A percentile compares a stretch with the other conserved stretches of the same genome.
phyloP scores from a whole-genome alignment of 2,888 invertebrate genomes.

The Drosophila seclusa region DNA sequence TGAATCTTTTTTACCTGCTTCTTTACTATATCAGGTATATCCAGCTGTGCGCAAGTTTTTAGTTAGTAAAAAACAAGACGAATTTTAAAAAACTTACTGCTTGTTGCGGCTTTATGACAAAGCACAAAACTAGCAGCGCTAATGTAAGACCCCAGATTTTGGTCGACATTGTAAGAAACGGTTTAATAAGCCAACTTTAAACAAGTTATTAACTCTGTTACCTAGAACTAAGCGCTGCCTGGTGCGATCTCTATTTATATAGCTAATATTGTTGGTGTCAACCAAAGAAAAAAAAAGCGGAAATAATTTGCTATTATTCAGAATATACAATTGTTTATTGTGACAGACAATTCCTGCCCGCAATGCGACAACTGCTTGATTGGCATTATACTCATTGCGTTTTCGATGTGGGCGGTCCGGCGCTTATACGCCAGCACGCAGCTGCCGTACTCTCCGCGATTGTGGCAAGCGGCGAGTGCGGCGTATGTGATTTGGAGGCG shows the following conservation, averaged over 20 bases:
- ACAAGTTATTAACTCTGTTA: slow-evolving; percentile 1
- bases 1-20: slow-evolving; percentile 76
- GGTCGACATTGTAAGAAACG: slow-evolving; percentile 29
- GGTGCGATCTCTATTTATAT: slow-evolving; percentile 51
- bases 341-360: slow-evolving; percentile 82
- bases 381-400: slow-evolving; percentile 84
- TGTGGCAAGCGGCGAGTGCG: slow-evolving; percentile 74
- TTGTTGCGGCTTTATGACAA: slow-evolving; percentile 32
- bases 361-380: slow-evolving; percentile 83
- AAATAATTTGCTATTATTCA: slow-evolving; percentile 49
- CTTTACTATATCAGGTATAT: slow-evolving; percentile 74
- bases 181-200: background rate
- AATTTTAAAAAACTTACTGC: slow-evolving; percentile 49
- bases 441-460: slow-evolving; percentile 81
- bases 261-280: slow-evolving; percentile 16
- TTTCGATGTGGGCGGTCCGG: slow-evolving; percentile 82
- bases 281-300: background rate
- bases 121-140: slow-evolving; percentile 34
- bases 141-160: slow-evolving; percentile 35
- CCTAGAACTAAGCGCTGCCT: slow-evolving; percentile 40
- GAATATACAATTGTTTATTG: slow-evolving; percentile 15
- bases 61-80: background rate
- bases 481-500: slow-evolving; percentile 74
- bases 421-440: slow-evolving; percentile 84
- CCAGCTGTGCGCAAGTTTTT: slow-evolving; percentile 50